phyloP scores from a whole-genome alignment of 1,140 invertebrate genomes.

The Rhizoglyphus robini region DNA sequence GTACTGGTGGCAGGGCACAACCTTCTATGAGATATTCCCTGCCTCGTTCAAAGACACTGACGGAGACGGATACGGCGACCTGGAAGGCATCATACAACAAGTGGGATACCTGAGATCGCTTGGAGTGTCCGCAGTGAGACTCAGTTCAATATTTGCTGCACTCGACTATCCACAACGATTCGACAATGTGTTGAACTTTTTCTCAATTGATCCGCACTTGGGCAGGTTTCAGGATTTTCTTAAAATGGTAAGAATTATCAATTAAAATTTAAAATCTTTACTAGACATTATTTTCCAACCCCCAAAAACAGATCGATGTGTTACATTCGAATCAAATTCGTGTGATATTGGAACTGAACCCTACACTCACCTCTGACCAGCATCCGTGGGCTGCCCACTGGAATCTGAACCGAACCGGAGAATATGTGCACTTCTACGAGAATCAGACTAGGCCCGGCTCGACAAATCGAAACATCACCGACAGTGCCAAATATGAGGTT shows the following conservation, averaged over 20 bases:
- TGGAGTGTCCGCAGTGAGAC: slow-evolving; percentile 48
- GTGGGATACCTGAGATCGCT: slow-evolving; percentile 36
- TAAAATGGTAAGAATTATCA: slow-evolving; percentile 38
- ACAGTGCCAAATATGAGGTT: not conserved
- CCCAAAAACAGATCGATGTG: slow-evolving; percentile 26
- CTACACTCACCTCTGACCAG: slow-evolving; percentile 25
- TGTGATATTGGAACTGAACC: slow-evolving; percentile 50
- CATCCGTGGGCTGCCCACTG: slow-evolving; percentile 27
- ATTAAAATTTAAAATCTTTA: not conserved
- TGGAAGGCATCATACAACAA: slow-evolving; percentile 25
- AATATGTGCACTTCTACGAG: slow-evolving; percentile 24
- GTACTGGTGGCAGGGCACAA: slow-evolving; percentile 62
- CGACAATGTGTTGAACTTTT: slow-evolving; percentile 46
- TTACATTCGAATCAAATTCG: slow-evolving; percentile 52
- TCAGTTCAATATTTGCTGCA: slow-evolving; percentile 59
- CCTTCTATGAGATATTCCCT: slow-evolving; percentile 69
- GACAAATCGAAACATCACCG: not conserved
- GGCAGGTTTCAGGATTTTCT: slow-evolving; percentile 50
- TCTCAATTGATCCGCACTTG: slow-evolving; percentile 45
- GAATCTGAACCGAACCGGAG: slow-evolving; percentile 19
- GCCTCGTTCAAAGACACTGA: slow-evolving; percentile 62
- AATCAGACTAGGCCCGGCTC: not conserved
- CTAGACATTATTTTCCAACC: not conserved
- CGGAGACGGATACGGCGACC: slow-evolving; percentile 29
- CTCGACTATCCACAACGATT: slow-evolving; percentile 54